Evolutionary conservation across 1,140 invertebrate genomes (phyloP).

Genomic region (Meloidogyne exigua): DNA sequence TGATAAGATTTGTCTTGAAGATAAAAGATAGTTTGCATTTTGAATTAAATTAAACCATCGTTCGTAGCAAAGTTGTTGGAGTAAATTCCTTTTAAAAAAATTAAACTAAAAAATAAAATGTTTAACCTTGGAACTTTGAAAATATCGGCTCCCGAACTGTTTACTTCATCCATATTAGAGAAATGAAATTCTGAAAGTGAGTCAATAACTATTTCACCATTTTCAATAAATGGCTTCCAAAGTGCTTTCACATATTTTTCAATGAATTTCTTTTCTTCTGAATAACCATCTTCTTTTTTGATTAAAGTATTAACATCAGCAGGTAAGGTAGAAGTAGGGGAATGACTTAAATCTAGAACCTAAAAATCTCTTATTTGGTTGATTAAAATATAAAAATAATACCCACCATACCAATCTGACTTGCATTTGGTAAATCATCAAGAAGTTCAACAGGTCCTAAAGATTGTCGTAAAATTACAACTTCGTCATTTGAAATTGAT

Average conservation of each 20-base stretch:
- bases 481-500: conserved; percentile 13
- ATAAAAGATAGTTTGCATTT: conserved; percentile 6
- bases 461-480: not conserved
- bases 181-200: not conserved
- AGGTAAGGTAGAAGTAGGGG: not conserved
- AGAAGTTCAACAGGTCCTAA: conserved; percentile 8
- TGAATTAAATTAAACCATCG: not conserved
- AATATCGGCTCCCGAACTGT: too few species aligned
- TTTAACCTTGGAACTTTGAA: not conserved
- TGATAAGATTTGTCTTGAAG: not conserved
- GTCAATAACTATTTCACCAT: not conserved
- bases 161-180: not conserved
- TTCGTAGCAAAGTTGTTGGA: conserved; percentile 7
- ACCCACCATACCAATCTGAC: conserved; percentile 22
- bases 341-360: conserved; percentile 16
- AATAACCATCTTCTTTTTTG: not conserved
- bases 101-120: not conserved
- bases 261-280: not conserved
- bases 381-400: not conserved
- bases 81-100: not conserved
- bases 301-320: not conserved
- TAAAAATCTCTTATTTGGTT: not conserved
- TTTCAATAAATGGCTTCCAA: not conserved
- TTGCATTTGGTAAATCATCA: conserved; percentile 24
- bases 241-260: not conserved